phyloP scores from a whole-genome alignment of 2,797 vertebrate species.

The Carcharodon carcharias region DNA sequence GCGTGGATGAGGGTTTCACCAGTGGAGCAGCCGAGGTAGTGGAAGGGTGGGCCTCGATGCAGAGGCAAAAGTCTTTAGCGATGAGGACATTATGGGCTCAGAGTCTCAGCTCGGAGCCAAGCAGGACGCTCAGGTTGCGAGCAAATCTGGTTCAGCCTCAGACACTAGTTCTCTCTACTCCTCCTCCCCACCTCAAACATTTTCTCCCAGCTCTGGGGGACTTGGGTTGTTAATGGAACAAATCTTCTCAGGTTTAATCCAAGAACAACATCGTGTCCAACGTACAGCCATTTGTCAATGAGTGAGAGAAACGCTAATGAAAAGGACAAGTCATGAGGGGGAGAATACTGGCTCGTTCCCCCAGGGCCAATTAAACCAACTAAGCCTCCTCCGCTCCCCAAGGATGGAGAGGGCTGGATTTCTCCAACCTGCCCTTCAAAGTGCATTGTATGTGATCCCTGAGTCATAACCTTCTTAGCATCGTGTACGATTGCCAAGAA shows the following conservation, averaged over 20 bases:
- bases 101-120: background rate
- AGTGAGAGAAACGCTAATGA: constrained; percentile 44
- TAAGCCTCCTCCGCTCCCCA: background rate
- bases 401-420: background rate
- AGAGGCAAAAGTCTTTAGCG: background rate
- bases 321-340: constrained; percentile 21
- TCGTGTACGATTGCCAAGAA: background rate
- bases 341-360: background rate
- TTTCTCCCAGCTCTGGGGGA: background rate
- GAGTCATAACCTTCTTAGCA: constrained; percentile 39
- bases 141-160: background rate
- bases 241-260: constrained; percentile 39
- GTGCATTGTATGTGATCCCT: background rate
- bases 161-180: background rate
- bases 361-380: constrained; percentile 41
- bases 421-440: constrained; percentile 39
- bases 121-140: background rate
- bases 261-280: constrained; percentile 47
- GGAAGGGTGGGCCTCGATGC: background rate
- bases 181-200: background rate
- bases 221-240: constrained; percentile 48
- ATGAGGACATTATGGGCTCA: background rate
- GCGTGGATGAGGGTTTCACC: background rate
- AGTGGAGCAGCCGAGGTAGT: no score
- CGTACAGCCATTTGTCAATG: constrained; percentile 44